These are phyloP conservation scores for Scolopax mira DNA, from an alignment of 2,113 vertebrate genomes.

Conservation along the genomic window DNA sequence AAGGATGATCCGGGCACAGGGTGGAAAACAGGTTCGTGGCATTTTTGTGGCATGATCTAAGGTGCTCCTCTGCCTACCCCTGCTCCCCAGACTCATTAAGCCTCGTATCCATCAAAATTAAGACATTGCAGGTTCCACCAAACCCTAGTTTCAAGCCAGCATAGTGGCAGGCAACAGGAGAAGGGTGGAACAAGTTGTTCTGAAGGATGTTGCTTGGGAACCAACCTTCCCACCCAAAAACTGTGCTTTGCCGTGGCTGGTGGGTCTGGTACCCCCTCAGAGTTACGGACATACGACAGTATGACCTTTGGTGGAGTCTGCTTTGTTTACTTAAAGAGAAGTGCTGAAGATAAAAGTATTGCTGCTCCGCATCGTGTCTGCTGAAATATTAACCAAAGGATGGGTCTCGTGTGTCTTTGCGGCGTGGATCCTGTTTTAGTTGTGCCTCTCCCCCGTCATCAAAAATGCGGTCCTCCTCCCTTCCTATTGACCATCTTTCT, in stretches of 20 bases:
- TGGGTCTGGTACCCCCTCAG: not conserved
- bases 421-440: not conserved
- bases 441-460: not conserved
- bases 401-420: not conserved
- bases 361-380: not conserved
- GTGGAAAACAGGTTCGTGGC: not conserved
- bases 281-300: not conserved
- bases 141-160: not conserved
- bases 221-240: not conserved
- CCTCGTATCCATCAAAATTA: rapidly evolving
- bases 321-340: not conserved
- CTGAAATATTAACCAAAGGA: not conserved
- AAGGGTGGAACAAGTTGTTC: not conserved
- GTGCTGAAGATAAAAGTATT: not conserved
- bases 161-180: not conserved
- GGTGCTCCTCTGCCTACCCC: not conserved
- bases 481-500: not conserved
- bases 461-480: not conserved
- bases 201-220: not conserved
- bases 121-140: not conserved
- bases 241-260: not conserved
- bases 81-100: not conserved
- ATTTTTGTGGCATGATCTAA: not conserved
- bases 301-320: not conserved
- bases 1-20: not conserved